Evolutionary conservation across 1,140 invertebrate species (phyloP).

Genomic region (Platyura marginata): DNA sequence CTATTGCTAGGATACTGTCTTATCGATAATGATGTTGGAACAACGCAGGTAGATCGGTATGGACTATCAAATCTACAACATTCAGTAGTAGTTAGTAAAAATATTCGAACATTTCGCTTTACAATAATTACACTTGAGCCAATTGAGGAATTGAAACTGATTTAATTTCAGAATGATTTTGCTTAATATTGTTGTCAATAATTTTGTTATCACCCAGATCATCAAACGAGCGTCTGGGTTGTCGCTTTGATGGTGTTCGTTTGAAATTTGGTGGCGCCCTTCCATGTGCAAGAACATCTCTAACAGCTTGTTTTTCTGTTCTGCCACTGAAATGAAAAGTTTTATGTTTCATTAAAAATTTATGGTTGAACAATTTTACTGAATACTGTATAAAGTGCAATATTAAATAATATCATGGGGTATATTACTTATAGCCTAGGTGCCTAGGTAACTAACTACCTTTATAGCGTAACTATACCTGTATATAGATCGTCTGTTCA

Average conservation of each 20-base stretch:
- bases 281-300: slow-evolving; percentile 35
- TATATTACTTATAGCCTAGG: too few relatives aligned
- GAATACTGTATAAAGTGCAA: not conserved
- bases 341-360: not conserved
- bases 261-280: slow-evolving; percentile 66
- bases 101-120: not conserved
- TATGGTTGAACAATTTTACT: not conserved
- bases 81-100: not conserved
- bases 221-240: slow-evolving; percentile 57
- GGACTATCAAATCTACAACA: slow-evolving; percentile 25
- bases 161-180: slow-evolving; percentile 8
- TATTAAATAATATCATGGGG: too few relatives aligned
- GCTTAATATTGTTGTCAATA: not conserved
- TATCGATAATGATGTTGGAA: slow-evolving; percentile 22
- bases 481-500: too few relatives aligned
- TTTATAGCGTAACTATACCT: too few relatives aligned
- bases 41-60: slow-evolving; percentile 29
- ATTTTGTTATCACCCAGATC: slow-evolving; percentile 33
- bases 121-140: slow-evolving; percentile 8
- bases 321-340: slow-evolving; percentile 33
- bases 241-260: slow-evolving; percentile 72
- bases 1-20: slow-evolving; percentile 15
- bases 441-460: too few relatives aligned
- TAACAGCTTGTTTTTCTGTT: slow-evolving; percentile 40
- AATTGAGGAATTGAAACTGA: slow-evolving; percentile 13